These are phyloP conservation scores for Colossoma macropomum DNA, from an alignment of 2,113 vertebrate species.

Conservation along the genomic window DNA sequence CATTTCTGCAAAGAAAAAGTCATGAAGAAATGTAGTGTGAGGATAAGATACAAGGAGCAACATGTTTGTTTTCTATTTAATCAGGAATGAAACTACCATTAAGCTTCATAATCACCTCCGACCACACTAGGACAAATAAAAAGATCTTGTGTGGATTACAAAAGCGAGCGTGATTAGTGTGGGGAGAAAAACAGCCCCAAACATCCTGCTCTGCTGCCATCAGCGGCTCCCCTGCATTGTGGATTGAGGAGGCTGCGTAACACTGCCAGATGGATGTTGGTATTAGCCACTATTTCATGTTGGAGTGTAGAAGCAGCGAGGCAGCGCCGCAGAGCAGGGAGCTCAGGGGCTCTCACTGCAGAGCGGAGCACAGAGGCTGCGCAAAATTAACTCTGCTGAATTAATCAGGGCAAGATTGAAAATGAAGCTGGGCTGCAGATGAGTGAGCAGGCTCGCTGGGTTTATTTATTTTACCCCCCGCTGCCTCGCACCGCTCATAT, in stretches of 20 bases:
- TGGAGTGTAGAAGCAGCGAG: constrained; percentile 59
- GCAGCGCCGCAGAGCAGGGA: constrained; percentile 9
- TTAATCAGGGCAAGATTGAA: constrained; percentile 94
- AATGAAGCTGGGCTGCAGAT: constrained; percentile 86
- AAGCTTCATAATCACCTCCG: constrained; percentile 36
- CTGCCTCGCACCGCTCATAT: constrained; percentile 32
- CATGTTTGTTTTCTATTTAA: constrained; percentile 17
- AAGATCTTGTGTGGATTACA: constrained; percentile 34
- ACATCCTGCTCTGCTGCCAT: constrained; percentile 50
- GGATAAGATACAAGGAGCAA: constrained; percentile 34
- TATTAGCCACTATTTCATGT: constrained; percentile 78
- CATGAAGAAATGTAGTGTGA: constrained; percentile 2
- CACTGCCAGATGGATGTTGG: constrained; percentile 84
- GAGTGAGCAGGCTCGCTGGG: constrained; percentile 76
- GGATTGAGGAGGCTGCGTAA: constrained; percentile 56
- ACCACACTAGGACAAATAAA: constrained; percentile 38
- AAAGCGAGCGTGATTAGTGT: constrained; percentile 46
- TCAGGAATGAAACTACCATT: constrained; percentile 42
- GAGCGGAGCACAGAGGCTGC: constrained; percentile 62
- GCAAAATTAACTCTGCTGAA: constrained; percentile 86
- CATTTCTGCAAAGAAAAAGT: not conserved
- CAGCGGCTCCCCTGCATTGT: constrained; percentile 30
- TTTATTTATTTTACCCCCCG: constrained; percentile 52
- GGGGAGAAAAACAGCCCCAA: constrained; percentile 48
- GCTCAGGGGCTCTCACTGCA: constrained; percentile 26